Evolutionary conservation across 2,888 invertebrate genomes (phyloP).

Genomic region (Oxycera nigricornis): DNA sequence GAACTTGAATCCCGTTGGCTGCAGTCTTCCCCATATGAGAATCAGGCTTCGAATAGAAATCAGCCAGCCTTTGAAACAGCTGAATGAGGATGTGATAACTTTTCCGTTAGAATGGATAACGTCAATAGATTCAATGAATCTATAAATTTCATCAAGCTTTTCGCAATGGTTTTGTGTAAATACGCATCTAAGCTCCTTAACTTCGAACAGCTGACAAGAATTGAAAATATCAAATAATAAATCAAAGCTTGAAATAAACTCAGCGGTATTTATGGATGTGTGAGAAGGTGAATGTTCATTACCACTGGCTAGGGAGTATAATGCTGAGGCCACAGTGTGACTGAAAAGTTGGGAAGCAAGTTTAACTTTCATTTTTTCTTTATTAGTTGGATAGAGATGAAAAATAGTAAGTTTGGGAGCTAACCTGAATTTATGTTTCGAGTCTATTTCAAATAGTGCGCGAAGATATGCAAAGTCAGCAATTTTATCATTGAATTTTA

Average conservation of each 20-base stretch:
- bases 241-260: neutral
- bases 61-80: neutral
- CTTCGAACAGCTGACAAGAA: neutral
- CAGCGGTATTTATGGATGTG: neutral
- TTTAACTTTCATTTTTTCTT: constrained; percentile 10
- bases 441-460: neutral
- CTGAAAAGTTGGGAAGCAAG: neutral
- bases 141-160: too few relatives aligned
- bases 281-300: neutral
- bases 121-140: neutral
- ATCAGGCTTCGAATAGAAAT: neutral
- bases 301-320: neutral
- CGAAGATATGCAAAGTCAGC: neutral
- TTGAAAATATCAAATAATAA: neutral
- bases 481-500: neutral
- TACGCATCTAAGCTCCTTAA: too few relatives aligned
- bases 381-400: neutral
- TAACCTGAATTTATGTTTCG: neutral
- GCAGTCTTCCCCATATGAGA: neutral
- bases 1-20: neutral
- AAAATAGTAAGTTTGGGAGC: neutral
- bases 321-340: neutral
- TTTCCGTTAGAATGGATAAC: neutral
- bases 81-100: neutral
- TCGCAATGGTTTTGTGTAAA: too few relatives aligned